Evolutionary conservation across 2,113 vertebrate genomes (phyloP), one percentile per base, ranked within the genome.

Genomic region (Peromyscus polionotus): DNA sequence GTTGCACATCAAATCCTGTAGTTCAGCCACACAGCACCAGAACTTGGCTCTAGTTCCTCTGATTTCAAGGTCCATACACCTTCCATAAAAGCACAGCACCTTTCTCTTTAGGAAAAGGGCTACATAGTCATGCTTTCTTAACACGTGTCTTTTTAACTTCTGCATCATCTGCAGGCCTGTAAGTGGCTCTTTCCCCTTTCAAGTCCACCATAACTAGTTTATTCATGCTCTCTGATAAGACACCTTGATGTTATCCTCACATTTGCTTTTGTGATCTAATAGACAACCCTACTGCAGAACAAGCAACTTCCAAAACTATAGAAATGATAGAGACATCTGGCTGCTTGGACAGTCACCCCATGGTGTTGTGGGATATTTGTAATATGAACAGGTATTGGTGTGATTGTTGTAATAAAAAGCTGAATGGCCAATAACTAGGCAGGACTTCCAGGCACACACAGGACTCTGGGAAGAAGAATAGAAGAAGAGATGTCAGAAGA

Each of bases 51-150:
- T 5, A 48, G 4, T 73, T 79, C 24, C 24, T 80, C 36, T 79
- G 45, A 48, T 88, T 87, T 81, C 51, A 76, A 67, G 20, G 14
- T 33, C 51, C 33, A 68, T 17, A 8, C 36, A 42, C 57, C 65
- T 57, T 67, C 28, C 13, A 59, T 7, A 4, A 2, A 54, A 51
- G n/a, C 76, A 67, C 4, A 51, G 19, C 76, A 24, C 19, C 14
- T 91, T 93, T 72, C 59, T 65, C 65, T 76, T 76, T 76, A 72
- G 77, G 65, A 93, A 91, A 57, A 22, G 39, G 84, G 28, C 59
- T 33, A 65, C 9, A 0, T 59, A 59, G 19, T 28, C 68, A 26
- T 2, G 19, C 84, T 85, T 91, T 89, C 45, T 79, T 24, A 79
- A 33, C 45, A 68, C 26, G 10, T 83, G 7, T 48, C 4, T 84